Evolutionary conservation across 2,113 vertebrate species (phyloP).

Genomic region (Cottus gobio): DNA sequence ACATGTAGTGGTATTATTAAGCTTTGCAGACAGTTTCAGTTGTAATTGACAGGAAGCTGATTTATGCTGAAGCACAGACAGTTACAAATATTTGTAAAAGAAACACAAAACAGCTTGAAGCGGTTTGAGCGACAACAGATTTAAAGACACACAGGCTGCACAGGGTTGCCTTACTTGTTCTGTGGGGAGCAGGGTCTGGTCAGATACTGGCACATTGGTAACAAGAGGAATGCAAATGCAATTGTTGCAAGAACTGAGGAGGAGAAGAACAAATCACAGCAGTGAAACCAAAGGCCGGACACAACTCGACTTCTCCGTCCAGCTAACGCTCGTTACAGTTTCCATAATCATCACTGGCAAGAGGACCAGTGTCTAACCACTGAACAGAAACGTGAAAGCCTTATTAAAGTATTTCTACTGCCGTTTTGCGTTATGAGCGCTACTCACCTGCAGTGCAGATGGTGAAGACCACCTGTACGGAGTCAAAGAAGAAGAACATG

Average conservation of each 20-base stretch:
- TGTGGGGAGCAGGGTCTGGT: constrained; percentile 97
- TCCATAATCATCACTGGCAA: constrained; percentile 22
- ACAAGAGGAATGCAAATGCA: constrained; percentile 98
- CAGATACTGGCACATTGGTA: constrained; percentile 99
- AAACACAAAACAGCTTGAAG: not conserved
- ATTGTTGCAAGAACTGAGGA: constrained; percentile 96
- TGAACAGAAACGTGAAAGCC: constrained; percentile 16
- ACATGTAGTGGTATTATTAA: not conserved
- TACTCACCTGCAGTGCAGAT: constrained; percentile 98
- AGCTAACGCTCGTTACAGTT: constrained; percentile 37
- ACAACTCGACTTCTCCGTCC: constrained; percentile 12
- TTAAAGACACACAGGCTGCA: constrained; percentile 6
- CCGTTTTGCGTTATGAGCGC: not conserved
- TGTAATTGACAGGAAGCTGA: not conserved
- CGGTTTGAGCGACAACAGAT: not conserved
- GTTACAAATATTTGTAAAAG: constrained; percentile 12
- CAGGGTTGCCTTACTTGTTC: constrained; percentile 91
- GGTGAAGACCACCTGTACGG: constrained; percentile 99
- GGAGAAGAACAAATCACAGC: constrained; percentile 52
- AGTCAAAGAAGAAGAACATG: constrained; percentile 99
- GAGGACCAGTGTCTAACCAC: constrained; percentile 12
- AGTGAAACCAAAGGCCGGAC: constrained; percentile 29
- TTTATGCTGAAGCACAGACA: not conserved
- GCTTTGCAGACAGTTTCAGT: not conserved
- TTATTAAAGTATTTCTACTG: constrained; percentile 11